Conservation (phyloP, 1,140 invertebrate genomes). For the Phymastichus coffea region DNA sequence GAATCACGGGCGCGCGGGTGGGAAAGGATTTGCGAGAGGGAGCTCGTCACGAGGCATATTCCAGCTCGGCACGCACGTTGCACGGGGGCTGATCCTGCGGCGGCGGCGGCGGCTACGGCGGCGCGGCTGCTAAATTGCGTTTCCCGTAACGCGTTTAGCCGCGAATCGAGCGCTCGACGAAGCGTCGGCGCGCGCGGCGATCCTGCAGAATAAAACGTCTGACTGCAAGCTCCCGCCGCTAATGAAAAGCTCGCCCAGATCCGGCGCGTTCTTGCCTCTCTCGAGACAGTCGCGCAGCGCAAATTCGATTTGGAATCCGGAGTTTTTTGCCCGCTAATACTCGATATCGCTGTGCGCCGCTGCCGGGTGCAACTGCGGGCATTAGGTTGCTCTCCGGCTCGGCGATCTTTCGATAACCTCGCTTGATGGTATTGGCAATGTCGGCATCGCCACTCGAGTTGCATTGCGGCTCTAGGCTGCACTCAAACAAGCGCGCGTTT, state of each 20-base stretch:
- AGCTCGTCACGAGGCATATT: conserved; percentile 28
- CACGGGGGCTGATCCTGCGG: conserved; percentile 20
- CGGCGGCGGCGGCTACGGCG: conserved; percentile 34
- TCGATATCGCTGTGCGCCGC: no score
- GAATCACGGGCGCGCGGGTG: conserved; percentile 16
- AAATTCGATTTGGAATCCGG: no score
- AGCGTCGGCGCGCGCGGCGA: no score
- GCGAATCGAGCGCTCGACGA: no score
- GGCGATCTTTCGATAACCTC: conserved; percentile 36
- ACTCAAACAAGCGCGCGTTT: conserved; percentile 18
- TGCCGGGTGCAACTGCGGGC: no score
- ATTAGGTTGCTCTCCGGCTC: conserved; percentile 1
- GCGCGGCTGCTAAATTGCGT: conserved; percentile 50
- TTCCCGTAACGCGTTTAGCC: conserved; percentile 53
- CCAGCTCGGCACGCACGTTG: conserved; percentile 11
- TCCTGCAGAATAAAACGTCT: no score
- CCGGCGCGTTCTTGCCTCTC: no score
- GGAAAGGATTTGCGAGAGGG: conserved; percentile 17
- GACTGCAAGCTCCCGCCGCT: no score
- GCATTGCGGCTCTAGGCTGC: conserved; percentile 34
- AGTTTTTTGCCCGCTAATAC: no score
- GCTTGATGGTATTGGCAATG: conserved; percentile 32
- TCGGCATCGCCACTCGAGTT: conserved; percentile 41
- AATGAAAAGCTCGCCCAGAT: no score
- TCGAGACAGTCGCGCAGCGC: no score